Percentiles rank a stretch among this genome's conserved stretches.
phyloP scores from a whole-genome alignment of 64 coral and sea anemone genomes.

The Montipora foliosa region DNA sequence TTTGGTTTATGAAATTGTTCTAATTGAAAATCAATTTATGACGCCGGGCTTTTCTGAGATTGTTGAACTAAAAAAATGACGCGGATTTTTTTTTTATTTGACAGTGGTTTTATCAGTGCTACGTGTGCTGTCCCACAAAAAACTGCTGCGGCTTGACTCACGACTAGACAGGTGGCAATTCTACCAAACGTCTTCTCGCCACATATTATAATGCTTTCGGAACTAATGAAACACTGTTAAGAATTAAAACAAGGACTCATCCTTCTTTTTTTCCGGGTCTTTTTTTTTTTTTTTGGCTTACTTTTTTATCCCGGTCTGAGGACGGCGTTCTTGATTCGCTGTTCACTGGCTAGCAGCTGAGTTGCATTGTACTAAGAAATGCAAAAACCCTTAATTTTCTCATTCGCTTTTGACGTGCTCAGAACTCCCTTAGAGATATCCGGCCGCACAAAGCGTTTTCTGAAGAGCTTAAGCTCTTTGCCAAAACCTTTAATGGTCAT shows the following conservation, averaged over 20 bases:
- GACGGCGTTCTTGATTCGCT: constrained; percentile 22
- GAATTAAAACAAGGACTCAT: neutral
- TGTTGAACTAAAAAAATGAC: too few species aligned
- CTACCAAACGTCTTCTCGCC: too few species aligned
- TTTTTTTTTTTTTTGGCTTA: neutral
- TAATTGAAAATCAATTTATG: too few species aligned
- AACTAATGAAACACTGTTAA: neutral
- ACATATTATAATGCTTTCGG: too few species aligned
- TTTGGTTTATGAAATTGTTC: too few species aligned
- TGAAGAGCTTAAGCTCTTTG: neutral
- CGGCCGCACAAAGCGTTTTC: neutral
- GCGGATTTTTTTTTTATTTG: too few species aligned
- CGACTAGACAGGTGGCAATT: too few species aligned
- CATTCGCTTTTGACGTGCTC: neutral
- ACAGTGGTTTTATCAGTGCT: too few species aligned
- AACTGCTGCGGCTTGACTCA: too few species aligned
- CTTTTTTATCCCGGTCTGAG: neutral
- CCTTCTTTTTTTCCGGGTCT: neutral
- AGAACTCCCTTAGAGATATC: neutral
- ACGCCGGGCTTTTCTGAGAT: too few species aligned
- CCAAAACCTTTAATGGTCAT: neutral
- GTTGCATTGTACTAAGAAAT: constrained; percentile 6
- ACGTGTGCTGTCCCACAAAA: too few species aligned
- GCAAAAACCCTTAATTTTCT: constrained; percentile 27
- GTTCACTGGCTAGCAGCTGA: neutral